Percentiles rank a stretch among this genome's conserved stretches.
Evolutionary conservation across 2,797 vertebrate species (phyloP).

Genomic region (Sebastes glaucus): DNA sequence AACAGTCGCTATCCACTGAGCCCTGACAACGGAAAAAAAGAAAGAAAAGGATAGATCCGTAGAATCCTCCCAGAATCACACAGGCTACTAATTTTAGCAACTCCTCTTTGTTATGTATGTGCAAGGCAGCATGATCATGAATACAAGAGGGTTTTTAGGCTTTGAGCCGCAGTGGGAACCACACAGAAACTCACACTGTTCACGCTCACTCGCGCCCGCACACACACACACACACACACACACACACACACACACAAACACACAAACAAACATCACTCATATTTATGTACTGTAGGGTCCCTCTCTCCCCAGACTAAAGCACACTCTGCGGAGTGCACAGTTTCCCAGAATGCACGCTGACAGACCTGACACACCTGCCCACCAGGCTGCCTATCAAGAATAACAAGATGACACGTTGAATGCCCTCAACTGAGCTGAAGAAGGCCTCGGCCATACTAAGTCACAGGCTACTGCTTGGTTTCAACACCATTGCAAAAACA

Average conservation of each 20-base stretch:
- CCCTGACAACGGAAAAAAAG: slow-evolving; percentile 40
- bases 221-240: background rate
- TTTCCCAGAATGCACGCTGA: slow-evolving; percentile 54
- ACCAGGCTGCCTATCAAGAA: slow-evolving; percentile 52
- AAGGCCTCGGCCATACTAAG: slow-evolving; percentile 1
- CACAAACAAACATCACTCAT: slow-evolving; percentile 33
- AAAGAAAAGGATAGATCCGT: background rate
- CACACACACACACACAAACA: background rate
- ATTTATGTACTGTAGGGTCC: slow-evolving; percentile 31
- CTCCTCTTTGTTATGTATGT: background rate
- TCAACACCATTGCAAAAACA: background rate
- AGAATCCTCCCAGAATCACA: slow-evolving; percentile 1
- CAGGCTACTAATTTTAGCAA: slow-evolving; percentile 3
- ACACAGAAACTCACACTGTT: background rate
- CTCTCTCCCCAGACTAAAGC: slow-evolving; percentile 43
- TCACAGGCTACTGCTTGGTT: background rate
- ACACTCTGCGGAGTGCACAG: slow-evolving; percentile 4
- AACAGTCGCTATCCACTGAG: slow-evolving; percentile 55
- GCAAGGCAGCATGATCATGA: background rate
- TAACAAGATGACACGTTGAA: slow-evolving; percentile 49
- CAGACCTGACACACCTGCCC: slow-evolving; percentile 61
- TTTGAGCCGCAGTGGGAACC: background rate
- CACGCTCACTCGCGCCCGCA: background rate
- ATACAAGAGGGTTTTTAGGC: background rate
- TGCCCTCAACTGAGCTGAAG: slow-evolving; percentile 26